Percentiles rank a stretch among this genome's conserved stretches.
Evolutionary conservation across 2,797 vertebrate genomes (phyloP).

Genomic region (Jordanella pulchra): DNA sequence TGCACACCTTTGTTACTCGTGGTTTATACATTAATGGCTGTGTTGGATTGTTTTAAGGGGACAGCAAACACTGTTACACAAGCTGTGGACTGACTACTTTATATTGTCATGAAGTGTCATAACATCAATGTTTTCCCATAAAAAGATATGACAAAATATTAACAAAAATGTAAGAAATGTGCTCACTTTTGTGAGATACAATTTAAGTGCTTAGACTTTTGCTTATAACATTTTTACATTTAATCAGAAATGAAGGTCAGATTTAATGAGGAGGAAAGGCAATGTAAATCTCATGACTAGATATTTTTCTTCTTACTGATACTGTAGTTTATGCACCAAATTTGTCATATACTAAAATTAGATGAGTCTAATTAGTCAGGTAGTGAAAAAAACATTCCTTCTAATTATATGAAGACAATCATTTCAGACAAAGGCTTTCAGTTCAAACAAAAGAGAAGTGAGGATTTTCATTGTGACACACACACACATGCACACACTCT

Average conservation of each 20-base stretch:
- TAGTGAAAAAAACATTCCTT: slow-evolving; percentile 10
- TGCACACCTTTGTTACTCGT: too few relatives aligned
- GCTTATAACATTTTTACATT: slow-evolving; percentile 24
- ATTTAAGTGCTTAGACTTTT: slow-evolving; percentile 28
- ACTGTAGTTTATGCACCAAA: slow-evolving; percentile 12
- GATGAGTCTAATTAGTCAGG: slow-evolving; percentile 15
- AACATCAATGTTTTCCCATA: too few relatives aligned
- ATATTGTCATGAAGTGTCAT: too few relatives aligned
- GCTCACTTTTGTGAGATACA: background rate
- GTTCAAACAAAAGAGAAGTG: background rate
- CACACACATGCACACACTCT: slow-evolving; percentile 11
- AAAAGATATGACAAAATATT: too few relatives aligned
- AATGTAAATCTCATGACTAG: slow-evolving; percentile 2
- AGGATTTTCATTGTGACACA: slow-evolving; percentile 7
- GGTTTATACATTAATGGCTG: too few relatives aligned
- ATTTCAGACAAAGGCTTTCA: slow-evolving; percentile 17
- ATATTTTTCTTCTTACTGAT: background rate
- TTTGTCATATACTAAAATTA: slow-evolving; percentile 21
- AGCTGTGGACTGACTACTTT: too few relatives aligned
- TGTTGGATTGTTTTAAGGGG: too few relatives aligned
- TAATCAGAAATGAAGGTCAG: slow-evolving; percentile 36
- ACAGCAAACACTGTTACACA: too few relatives aligned
- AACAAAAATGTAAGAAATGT: too few relatives aligned
- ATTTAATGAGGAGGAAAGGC: slow-evolving; percentile 9
- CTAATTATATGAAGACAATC: slow-evolving; percentile 26